Conservation (phyloP, 2,797 vertebrate species). For the Mus minutoides region DNA sequence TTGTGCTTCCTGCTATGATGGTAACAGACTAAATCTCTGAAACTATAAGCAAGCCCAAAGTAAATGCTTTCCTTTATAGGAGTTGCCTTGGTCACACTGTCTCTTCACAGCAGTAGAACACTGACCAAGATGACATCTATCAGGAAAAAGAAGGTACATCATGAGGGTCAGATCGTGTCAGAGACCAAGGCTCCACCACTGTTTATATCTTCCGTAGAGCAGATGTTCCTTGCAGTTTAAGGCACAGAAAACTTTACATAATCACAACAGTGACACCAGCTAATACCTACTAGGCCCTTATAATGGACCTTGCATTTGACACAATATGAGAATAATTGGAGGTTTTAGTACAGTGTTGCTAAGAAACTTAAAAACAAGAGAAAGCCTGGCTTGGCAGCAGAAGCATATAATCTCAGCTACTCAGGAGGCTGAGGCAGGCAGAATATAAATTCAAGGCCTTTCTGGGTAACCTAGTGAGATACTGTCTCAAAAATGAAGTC, state of each 20-base stretch:
- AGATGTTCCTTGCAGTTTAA: not conserved
- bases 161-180: not conserved
- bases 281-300: not conserved
- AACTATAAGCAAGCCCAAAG: not conserved
- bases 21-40: not conserved
- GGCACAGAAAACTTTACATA: not conserved
- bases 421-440: not conserved
- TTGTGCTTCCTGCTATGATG: no score
- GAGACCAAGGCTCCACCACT: not conserved
- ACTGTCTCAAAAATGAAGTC: not conserved
- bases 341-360: not conserved
- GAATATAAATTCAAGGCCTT: not conserved
- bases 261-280: not conserved
- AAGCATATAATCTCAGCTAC: not conserved
- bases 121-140: not conserved
- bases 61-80: not conserved
- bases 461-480: not conserved
- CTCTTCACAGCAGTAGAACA: not conserved
- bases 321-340: slow-evolving; percentile 5
- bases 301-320: not conserved
- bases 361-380: not conserved
- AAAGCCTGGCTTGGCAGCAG: not conserved
- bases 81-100: not conserved
- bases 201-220: not conserved
- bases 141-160: not conserved